Conservation (phyloP, 2,888 invertebrate species). For the Caenorhabditis sp. region DNA sequence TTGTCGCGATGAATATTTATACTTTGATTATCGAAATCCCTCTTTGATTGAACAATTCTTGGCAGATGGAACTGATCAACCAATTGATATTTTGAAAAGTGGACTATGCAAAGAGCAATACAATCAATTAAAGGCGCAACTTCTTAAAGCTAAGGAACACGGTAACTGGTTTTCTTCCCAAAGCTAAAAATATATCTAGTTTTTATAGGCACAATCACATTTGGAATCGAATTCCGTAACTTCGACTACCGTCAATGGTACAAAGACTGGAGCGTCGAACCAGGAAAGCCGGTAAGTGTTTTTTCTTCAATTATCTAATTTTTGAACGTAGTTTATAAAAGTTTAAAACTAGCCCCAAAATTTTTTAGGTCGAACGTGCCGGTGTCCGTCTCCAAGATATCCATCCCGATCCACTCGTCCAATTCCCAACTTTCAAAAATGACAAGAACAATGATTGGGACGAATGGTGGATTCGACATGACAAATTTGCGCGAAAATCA, state of each 20-base stretch:
- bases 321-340: neutral
- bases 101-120: slow-evolving; percentile 69
- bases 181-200: neutral
- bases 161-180: too few species aligned
- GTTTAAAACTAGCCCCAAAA: too few species aligned
- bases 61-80: slow-evolving; percentile 65
- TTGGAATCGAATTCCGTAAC: slow-evolving; percentile 64
- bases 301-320: too few species aligned
- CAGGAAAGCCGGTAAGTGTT: slow-evolving; percentile 39
- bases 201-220: slow-evolving; percentile 60
- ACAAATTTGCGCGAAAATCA: slow-evolving; percentile 62
- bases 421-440: slow-evolving; percentile 63
- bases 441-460: slow-evolving; percentile 66
- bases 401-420: slow-evolving; percentile 62
- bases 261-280: slow-evolving; percentile 52
- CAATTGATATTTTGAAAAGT: slow-evolving; percentile 62
- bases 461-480: slow-evolving; percentile 65
- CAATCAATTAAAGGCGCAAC: slow-evolving; percentile 59
- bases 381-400: slow-evolving; percentile 61
- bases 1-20: slow-evolving; percentile 69
- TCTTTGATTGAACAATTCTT: slow-evolving; percentile 58
- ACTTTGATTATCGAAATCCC: slow-evolving; percentile 70
- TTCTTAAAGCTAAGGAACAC: slow-evolving; percentile 68
- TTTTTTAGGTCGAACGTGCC: slow-evolving; percentile 47
- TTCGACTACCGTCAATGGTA: slow-evolving; percentile 68